Percentiles rank a stretch among this genome's conserved stretches.
Evolutionary conservation across 2,888 invertebrate species (phyloP).

Genomic region (Stenolophus ochropezus): DNA sequence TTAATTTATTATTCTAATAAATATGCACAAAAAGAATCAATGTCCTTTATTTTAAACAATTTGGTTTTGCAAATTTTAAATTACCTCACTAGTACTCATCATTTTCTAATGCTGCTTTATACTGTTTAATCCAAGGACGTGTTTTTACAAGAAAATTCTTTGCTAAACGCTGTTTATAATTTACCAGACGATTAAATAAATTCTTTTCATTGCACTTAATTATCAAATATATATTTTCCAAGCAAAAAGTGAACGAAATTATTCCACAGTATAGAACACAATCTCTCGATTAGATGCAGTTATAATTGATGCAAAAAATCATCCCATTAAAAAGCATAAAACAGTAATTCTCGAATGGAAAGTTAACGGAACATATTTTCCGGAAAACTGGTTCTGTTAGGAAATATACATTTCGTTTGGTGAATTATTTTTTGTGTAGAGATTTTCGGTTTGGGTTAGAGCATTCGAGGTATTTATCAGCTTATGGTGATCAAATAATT

Average conservation of each 20-base stretch:
- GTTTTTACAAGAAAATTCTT: slow-evolving; percentile 45
- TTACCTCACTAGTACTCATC: slow-evolving; percentile 34
- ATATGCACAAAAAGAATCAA: slow-evolving; percentile 3
- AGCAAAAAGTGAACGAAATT: background rate
- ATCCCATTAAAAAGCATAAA: background rate
- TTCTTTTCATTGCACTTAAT: slow-evolving; percentile 44
- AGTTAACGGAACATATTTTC: background rate
- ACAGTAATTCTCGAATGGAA: background rate
- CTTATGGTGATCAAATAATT: slow-evolving; percentile 44
- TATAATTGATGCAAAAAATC: too few relatives aligned
- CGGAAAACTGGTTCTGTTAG: background rate
- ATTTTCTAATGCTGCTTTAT: slow-evolving; percentile 38
- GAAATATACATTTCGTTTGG: slow-evolving; percentile 5
- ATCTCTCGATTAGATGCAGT: too few relatives aligned
- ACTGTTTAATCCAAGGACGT: slow-evolving; percentile 32
- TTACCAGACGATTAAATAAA: slow-evolving; percentile 34
- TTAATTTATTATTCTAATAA: slow-evolving; percentile 37
- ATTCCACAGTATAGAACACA: too few relatives aligned
- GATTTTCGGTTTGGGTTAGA: slow-evolving; percentile 16
- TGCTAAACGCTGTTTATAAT: slow-evolving; percentile 40
- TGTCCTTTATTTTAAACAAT: slow-evolving; percentile 21
- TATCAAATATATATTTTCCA: slow-evolving; percentile 23
- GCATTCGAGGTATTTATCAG: slow-evolving; percentile 47
- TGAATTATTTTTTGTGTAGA: background rate
- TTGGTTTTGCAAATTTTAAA: background rate